Conservation (phyloP, 2,888 invertebrate species). For the Temnothorax unifasciatus region DNA sequence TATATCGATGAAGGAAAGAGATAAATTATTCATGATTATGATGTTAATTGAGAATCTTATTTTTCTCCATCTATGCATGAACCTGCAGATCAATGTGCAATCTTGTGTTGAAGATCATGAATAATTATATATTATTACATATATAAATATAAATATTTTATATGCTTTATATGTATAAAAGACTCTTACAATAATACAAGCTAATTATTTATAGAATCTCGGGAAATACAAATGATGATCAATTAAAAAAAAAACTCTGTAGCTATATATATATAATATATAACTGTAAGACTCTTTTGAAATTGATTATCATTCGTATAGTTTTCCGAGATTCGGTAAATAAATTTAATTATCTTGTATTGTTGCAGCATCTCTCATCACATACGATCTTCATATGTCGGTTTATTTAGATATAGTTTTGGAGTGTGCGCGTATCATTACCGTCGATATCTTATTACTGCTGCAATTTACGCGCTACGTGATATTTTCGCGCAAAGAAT, state of each 20-base stretch:
- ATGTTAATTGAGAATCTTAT: background rate
- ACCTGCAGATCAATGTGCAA: background rate
- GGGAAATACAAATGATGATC: no score
- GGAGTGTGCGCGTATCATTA: conserved; percentile 15
- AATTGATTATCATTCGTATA: background rate
- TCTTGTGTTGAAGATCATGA: background rate
- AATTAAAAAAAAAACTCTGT: no score
- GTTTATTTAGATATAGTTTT: conserved; percentile 11
- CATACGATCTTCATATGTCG: background rate
- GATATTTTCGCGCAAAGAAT: conserved; percentile 33
- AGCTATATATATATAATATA: background rate
- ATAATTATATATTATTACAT: background rate
- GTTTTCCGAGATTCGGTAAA: background rate
- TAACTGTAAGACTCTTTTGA: background rate
- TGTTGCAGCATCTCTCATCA: background rate
- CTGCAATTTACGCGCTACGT: conserved; percentile 35
- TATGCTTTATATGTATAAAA: background rate
- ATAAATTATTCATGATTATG: background rate
- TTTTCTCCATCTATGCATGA: background rate
- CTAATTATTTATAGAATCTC: no score
- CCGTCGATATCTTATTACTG: conserved; percentile 38
- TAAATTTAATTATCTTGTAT: conserved; percentile 34
- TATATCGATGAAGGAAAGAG: background rate
- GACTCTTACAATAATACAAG: no score
- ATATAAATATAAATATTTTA: background rate